phyloP scores from a whole-genome alignment of 2,888 invertebrate genomes.

The Caradrina kadenii region DNA sequence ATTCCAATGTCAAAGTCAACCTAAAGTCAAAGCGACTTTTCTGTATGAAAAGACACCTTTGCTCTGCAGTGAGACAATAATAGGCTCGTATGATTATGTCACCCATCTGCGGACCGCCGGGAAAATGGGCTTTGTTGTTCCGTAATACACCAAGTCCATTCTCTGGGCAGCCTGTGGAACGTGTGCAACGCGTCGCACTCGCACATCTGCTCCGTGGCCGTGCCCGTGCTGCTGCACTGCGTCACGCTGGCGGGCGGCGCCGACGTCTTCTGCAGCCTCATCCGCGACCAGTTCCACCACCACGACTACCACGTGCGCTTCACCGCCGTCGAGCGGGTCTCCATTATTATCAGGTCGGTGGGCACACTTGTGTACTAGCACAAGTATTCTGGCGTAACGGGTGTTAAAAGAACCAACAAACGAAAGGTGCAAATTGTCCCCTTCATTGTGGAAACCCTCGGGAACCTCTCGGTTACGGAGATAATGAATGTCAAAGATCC shows the following conservation, averaged over 20 bases:
- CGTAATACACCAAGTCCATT: too few species aligned
- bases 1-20: neutral
- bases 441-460: too few species aligned
- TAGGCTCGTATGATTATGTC: neutral
- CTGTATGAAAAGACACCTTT: too few species aligned
- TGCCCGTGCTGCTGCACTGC: slow-evolving; percentile 98
- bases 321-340: slow-evolving; percentile 98
- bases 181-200: slow-evolving; percentile 97
- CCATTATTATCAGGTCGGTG: slow-evolving; percentile 94
- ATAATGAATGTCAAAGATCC: too few species aligned
- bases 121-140: too few species aligned
- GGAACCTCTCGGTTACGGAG: too few species aligned
- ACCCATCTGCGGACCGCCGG: neutral
- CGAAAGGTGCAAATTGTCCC: too few species aligned
- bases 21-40: too few species aligned
- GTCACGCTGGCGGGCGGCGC: slow-evolving; percentile 98
- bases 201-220: slow-evolving; percentile 97
- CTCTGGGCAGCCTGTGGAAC: slow-evolving; percentile 95
- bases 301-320: slow-evolving; percentile 97
- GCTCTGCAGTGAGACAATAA: too few species aligned
- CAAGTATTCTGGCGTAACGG: too few species aligned
- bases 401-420: too few species aligned
- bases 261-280: slow-evolving; percentile 98
- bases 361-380: too few species aligned
- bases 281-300: slow-evolving; percentile 98